Conservation (phyloP, 2,113 vertebrate species). For the Forbesichthys papilliferus region DNA sequence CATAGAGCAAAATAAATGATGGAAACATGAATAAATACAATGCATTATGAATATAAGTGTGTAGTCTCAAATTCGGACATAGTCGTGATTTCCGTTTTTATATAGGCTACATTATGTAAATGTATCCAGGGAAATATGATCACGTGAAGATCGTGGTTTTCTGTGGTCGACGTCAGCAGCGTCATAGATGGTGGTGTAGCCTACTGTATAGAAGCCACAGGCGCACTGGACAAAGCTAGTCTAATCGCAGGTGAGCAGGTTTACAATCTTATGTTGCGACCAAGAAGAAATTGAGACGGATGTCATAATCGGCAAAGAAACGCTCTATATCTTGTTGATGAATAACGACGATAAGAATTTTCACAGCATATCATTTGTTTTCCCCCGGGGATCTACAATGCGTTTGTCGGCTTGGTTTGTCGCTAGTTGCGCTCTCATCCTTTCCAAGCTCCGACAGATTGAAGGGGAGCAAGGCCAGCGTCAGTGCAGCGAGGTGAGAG, state of each 20-base stretch:
- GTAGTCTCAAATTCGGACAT: too few relatives aligned
- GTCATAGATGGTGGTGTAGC: not conserved
- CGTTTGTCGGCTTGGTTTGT: constrained; percentile 50
- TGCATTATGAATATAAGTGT: too few relatives aligned
- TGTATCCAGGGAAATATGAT: not conserved
- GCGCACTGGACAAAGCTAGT: constrained; percentile 14
- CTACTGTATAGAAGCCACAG: not conserved
- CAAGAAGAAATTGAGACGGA: constrained; percentile 21
- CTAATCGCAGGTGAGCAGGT: constrained; percentile 65
- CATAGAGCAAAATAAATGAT: too few relatives aligned
- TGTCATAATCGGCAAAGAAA: not conserved
- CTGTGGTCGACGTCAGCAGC: not conserved
- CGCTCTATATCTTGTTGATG: not conserved
- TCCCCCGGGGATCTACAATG: constrained; percentile 49
- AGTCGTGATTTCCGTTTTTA: too few relatives aligned
- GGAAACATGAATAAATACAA: too few relatives aligned
- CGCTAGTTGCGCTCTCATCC: constrained; percentile 60
- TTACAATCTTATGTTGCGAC: constrained; percentile 18
- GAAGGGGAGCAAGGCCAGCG: constrained; percentile 50
- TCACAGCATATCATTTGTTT: too few relatives aligned
- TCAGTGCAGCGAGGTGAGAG: constrained; percentile 66
- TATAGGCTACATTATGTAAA: too few relatives aligned
- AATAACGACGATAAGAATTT: too few relatives aligned
- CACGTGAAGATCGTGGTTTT: not conserved
- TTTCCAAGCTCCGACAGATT: constrained; percentile 43